A percentile compares a stretch with the other conserved stretches of the same genome.
Evolutionary conservation across 2,797 vertebrate genomes (phyloP).

Genomic region (Girardinus metallicus): DNA sequence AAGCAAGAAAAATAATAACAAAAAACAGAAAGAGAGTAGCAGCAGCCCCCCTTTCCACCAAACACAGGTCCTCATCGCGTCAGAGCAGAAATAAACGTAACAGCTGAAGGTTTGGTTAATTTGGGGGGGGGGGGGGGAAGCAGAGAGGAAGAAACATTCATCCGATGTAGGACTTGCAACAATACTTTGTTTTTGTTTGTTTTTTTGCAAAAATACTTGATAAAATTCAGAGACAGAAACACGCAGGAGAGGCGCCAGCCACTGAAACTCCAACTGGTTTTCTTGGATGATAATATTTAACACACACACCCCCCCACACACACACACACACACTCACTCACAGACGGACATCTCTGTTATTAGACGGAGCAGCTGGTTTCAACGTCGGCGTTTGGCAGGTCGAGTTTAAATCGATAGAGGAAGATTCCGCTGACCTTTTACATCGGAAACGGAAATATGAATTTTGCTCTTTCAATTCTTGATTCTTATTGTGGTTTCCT

Average conservation of each 20-base stretch:
- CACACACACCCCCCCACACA: neutral
- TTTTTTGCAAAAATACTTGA: constrained; percentile 50
- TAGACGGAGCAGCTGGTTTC: constrained; percentile 24
- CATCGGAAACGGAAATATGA: constrained; percentile 29
- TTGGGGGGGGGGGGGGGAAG: constrained; percentile 40
- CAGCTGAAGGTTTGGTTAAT: constrained; percentile 59
- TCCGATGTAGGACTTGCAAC: constrained; percentile 51
- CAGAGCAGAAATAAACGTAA: constrained; percentile 52
- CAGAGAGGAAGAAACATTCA: constrained; percentile 58
- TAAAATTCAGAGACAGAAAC: constrained; percentile 47
- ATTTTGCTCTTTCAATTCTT: constrained; percentile 55
- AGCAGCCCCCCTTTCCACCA: constrained; percentile 50
- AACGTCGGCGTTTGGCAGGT: constrained; percentile 30
- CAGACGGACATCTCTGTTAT: neutral
- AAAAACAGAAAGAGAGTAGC: constrained; percentile 19
- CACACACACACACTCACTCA: neutral
- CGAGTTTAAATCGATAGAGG: constrained; percentile 33
- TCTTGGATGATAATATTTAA: constrained; percentile 19
- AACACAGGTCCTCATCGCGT: constrained; percentile 52
- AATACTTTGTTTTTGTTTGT: constrained; percentile 31
- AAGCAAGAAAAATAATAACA: constrained; percentile 9
- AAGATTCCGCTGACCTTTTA: constrained; percentile 33
- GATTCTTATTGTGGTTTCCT: constrained; percentile 50
- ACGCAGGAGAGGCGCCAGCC: constrained; percentile 55
- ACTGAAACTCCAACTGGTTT: constrained; percentile 28